These are phyloP conservation scores for Heterotilapia buettikoferi DNA, from an alignment of 2,113 vertebrate genomes.

Conservation along the genomic window DNA sequence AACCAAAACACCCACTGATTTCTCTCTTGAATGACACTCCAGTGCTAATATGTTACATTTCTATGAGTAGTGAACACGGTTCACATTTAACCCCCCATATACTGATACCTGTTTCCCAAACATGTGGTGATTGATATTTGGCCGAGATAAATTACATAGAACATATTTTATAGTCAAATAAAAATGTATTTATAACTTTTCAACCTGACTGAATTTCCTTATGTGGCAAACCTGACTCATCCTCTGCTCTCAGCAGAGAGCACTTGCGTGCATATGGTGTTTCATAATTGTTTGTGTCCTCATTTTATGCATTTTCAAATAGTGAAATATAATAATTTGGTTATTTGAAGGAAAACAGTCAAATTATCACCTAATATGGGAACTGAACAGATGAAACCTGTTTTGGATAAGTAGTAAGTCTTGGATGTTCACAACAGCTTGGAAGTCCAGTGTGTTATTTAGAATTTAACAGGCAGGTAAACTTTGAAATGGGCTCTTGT, in stretches of 20 bases:
- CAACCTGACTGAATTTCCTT: not conserved
- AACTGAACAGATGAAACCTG: not conserved
- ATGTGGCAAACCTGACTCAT: not conserved
- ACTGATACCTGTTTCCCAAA: not conserved
- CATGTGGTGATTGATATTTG: not conserved
- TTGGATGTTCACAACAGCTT: not conserved
- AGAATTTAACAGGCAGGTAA: not conserved
- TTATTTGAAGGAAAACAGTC: not conserved
- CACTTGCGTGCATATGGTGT: not conserved
- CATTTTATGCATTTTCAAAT: not conserved
- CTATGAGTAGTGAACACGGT: not conserved
- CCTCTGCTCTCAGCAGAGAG: not conserved
- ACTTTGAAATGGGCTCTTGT: not conserved
- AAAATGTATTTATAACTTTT: not conserved
- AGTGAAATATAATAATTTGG: not conserved
- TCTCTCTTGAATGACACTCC: not conserved
- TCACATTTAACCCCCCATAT: not conserved
- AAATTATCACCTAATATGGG: not conserved
- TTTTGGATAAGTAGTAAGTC: not conserved
- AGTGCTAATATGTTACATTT: not conserved
- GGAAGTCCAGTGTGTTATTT: not conserved
- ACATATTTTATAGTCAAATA: conserved; percentile 10
- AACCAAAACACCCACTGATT: not conserved
- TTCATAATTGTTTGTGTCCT: not conserved
- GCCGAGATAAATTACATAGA: not conserved